Evolutionary conservation across 2,113 vertebrate species (phyloP).

Genomic region (Fregetta grallaria): DNA sequence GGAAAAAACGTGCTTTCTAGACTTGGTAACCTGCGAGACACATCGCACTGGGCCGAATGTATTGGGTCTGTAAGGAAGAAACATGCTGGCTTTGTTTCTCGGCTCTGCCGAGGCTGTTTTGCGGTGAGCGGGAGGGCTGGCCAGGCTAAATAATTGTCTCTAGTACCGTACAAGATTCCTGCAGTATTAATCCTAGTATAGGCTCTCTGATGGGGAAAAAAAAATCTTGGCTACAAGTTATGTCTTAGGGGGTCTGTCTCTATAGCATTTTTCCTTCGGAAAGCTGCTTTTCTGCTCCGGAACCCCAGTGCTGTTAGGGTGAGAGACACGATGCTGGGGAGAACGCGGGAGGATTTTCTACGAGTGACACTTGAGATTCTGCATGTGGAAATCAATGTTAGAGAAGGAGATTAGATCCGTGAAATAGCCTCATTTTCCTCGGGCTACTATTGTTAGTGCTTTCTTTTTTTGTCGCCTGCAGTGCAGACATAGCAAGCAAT

Average conservation of each 20-base stretch:
- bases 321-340: accelerated
- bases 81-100: accelerated
- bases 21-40: neutral
- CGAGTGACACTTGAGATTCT: neutral
- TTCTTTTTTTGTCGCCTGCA: neutral
- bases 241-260: neutral
- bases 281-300: neutral
- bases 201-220: neutral
- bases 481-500: neutral
- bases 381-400: neutral
- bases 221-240: neutral
- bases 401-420: neutral
- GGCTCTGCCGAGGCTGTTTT: neutral
- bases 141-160: neutral
- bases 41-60: neutral
- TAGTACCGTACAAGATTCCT: neutral
- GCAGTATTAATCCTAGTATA: neutral
- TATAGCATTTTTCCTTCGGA: neutral
- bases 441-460: neutral
- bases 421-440: neutral
- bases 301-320: neutral
- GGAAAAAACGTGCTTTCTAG: neutral
- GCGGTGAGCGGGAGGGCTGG: neutral
- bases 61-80: neutral
- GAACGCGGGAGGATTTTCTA: neutral